Conservation (phyloP, 30 jellyfish, hydroid and myxozoan genomes). For the Aurelia aurita complex sp. Pacific region DNA sequence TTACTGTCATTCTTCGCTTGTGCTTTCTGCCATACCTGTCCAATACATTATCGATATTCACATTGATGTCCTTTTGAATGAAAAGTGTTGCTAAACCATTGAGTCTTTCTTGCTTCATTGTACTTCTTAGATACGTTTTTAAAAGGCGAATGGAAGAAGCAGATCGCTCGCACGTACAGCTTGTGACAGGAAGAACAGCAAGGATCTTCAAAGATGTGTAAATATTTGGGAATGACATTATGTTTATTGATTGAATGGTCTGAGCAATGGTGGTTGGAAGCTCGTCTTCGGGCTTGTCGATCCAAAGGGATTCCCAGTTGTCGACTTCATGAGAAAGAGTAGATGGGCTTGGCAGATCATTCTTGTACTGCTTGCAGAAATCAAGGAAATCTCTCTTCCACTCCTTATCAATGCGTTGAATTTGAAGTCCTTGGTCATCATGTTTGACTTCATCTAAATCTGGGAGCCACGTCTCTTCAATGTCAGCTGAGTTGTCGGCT, state of each 20-base stretch:
- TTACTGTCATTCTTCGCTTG: neutral
- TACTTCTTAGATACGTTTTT: slow-evolving; percentile 16
- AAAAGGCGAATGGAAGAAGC: slow-evolving; percentile 19
- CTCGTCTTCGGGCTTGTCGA: neutral
- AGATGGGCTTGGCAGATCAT: slow-evolving; percentile 22
- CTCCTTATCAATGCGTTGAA: neutral
- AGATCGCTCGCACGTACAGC: slow-evolving; percentile 43
- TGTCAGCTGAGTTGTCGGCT: neutral
- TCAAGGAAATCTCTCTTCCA: too few species aligned
- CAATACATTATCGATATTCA: neutral
- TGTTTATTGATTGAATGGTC: neutral
- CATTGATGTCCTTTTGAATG: slow-evolving; percentile 26
- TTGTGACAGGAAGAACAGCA: slow-evolving; percentile 44
- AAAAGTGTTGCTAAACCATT: slow-evolving; percentile 28
- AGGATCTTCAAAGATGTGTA: slow-evolving; percentile 19
- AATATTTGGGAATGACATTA: slow-evolving; percentile 1
- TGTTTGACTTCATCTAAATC: too few species aligned
- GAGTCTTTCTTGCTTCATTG: slow-evolving; percentile 20
- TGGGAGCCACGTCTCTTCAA: neutral
- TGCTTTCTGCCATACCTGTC: slow-evolving; percentile 14
- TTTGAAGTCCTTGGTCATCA: neutral
- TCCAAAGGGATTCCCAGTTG: slow-evolving; percentile 2
- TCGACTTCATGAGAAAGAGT: slow-evolving; percentile 27
- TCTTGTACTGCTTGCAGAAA: too few species aligned
- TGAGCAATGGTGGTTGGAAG: neutral